Evolutionary conservation across 2,113 vertebrate species (phyloP).

Genomic region (Crotalus viridis): DNA sequence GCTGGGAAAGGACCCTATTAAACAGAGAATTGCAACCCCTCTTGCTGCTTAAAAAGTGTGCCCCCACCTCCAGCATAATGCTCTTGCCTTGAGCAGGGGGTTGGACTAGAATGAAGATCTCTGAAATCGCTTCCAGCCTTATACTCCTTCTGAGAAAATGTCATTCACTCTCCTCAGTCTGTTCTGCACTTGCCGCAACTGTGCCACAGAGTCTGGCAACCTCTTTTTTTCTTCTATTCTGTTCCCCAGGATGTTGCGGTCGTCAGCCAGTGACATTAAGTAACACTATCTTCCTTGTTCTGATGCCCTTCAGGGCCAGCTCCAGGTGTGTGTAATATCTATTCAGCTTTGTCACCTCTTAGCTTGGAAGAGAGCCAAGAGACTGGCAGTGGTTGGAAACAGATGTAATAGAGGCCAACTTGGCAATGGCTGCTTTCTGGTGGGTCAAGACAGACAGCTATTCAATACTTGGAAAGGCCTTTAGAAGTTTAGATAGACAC

Average conservation of each 20-base stretch:
- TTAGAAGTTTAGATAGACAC: not conserved
- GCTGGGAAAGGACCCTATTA: not conserved
- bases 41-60: not conserved
- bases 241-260: not conserved
- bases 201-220: not conserved
- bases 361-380: not conserved
- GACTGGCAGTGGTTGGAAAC: not conserved
- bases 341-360: not conserved
- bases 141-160: not conserved
- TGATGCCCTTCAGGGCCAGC: not conserved
- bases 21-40: not conserved
- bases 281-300: not conserved
- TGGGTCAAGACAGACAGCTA: not conserved
- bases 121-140: not conserved
- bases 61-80: not conserved
- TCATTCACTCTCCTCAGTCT: not conserved
- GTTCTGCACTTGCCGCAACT: not conserved
- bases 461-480: not conserved
- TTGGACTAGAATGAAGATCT: not conserved
- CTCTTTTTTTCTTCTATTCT: not conserved
- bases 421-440: not conserved
- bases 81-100: not conserved
- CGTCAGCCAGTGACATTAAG: not conserved
- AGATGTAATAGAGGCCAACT: not conserved
- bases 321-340: not conserved